Percentiles rank a stretch among this genome's conserved stretches.
Evolutionary conservation across 2,113 vertebrate species (phyloP).

Genomic region (Upupa epops): DNA sequence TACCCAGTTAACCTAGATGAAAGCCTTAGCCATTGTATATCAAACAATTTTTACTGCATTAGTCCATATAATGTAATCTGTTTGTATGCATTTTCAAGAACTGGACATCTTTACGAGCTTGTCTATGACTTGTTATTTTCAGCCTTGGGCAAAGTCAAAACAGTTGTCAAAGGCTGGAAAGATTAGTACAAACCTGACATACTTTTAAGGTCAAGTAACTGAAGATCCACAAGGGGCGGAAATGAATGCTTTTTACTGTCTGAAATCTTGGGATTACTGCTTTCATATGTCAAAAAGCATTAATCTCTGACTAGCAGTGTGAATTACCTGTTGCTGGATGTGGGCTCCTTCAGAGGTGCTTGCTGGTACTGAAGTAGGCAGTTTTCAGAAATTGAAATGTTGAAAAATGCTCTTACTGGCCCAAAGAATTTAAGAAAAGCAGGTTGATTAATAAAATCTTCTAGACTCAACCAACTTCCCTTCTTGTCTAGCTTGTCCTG

Average conservation of each 20-base stretch:
- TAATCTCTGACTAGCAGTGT: neutral
- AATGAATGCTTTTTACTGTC: neutral
- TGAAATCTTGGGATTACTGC: neutral
- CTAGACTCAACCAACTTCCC: neutral
- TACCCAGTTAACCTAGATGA: neutral
- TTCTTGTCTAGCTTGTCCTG: neutral
- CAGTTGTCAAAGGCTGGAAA: neutral
- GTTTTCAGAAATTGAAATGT: neutral
- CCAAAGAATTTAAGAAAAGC: neutral
- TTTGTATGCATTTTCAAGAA: neutral
- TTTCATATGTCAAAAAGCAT: conserved; percentile 24
- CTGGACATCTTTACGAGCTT: neutral
- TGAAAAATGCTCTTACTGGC: neutral
- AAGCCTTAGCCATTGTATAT: neutral
- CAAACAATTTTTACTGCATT: neutral
- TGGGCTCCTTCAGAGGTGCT: neutral
- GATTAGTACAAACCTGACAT: neutral
- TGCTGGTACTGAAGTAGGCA: neutral
- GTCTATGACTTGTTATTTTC: neutral
- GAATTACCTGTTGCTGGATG: neutral
- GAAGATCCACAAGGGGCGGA: neutral
- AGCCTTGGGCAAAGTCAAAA: neutral
- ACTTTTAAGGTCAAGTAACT: conserved; percentile 11
- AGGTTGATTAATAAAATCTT: neutral
- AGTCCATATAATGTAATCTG: neutral